These are phyloP conservation scores for Noctua janthina DNA, from an alignment of 2,888 invertebrate species.

Conservation along the genomic window DNA sequence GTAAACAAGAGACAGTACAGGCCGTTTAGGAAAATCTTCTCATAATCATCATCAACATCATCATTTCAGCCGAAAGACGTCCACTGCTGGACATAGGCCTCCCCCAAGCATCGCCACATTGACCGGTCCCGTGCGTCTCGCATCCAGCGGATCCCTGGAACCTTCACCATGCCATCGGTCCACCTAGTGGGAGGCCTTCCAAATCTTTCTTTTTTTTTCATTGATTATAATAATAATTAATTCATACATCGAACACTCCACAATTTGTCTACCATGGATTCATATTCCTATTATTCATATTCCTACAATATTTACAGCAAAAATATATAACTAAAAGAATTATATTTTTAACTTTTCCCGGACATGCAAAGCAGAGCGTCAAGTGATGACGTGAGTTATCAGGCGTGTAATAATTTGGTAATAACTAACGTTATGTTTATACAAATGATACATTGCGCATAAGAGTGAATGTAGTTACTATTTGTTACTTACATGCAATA, in stretches of 20 bases:
- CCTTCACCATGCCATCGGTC: too few relatives aligned
- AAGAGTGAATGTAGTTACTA: conserved; percentile 6
- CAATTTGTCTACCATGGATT: neutral
- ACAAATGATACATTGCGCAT: neutral
- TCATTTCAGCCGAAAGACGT: too few relatives aligned
- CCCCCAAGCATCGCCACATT: too few relatives aligned
- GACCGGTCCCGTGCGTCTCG: too few relatives aligned
- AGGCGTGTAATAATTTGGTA: conserved; percentile 13
- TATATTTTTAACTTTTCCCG: conserved; percentile 17
- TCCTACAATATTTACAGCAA: neutral
- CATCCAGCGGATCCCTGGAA: too few relatives aligned
- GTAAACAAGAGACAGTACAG: neutral
- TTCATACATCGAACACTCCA: neutral
- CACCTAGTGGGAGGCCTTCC: too few relatives aligned
- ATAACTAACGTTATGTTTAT: conserved; percentile 7
- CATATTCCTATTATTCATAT: too few relatives aligned
- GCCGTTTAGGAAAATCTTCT: too few relatives aligned
- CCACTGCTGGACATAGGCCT: too few relatives aligned
- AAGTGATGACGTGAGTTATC: conserved; percentile 10
- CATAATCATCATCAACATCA: too few relatives aligned
- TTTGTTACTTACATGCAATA: neutral
- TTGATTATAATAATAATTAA: neutral
- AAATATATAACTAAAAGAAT: neutral
- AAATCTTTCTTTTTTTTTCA: too few relatives aligned
- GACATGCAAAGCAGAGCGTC: conserved; percentile 10